Evolutionary conservation across 2,113 vertebrate genomes (phyloP), one percentile per base, ranked within the genome.

Genomic region (Galemys pyrenaicus): DNA sequence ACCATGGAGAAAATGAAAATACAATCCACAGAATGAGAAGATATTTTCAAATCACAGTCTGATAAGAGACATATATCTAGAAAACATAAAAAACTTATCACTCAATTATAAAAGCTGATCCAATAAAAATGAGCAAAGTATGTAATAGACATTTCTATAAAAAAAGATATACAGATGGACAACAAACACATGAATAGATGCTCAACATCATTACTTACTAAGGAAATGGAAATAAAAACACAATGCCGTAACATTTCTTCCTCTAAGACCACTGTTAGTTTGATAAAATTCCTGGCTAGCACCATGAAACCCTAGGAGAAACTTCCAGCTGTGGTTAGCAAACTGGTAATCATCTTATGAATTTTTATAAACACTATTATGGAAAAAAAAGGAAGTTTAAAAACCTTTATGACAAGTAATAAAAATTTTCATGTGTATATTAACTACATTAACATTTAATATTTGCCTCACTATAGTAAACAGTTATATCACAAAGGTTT

Each of bases 241-340:
- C 78, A 75, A 26, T 49, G 58, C 79, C n/a, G 37, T 56, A 62
- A 20, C 28, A 71, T 68, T 80, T 44, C 19, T 37, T 65, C 56
- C 75, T 71, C 58, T 2, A 41, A 74, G 13, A 79, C 22, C 6
- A 39, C 30, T 35, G 32, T 32, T 46, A 30, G 4, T 70, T 64
- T 90, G 84, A 77, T 68, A 51, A 94, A 92, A 68, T 87, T 77
- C 71, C 30, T 54, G 15, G 75, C n/a, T 91, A 26, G 79, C 96
- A 49, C 60, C 54, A 22, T 4, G 10, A 87, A 64, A 20, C 17
- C 24, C 46, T 5, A 92, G 28, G 35, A 91, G 6, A 87, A 56
- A 73, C 22, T 60, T 35, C 35, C 16, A 62, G 44, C 30, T 65
- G 12, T 41, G 49, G 39, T 70, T 86, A 73, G 30, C 67, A 85